Conservation (phyloP, 2,888 invertebrate species). For the Polyploca ridens region DNA sequence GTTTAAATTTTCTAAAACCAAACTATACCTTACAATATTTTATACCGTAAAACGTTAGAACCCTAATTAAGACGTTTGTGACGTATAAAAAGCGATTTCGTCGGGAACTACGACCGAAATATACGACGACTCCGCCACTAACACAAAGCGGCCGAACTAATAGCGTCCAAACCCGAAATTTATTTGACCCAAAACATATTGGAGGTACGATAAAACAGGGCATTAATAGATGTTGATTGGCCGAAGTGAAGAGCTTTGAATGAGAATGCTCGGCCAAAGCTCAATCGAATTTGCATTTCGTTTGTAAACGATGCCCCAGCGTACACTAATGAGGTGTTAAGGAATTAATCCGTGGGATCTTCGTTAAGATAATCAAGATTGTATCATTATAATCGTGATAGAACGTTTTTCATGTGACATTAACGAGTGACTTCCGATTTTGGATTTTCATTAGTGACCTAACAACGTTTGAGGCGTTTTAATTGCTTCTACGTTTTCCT, state of each 20-base stretch:
- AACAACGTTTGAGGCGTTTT: constrained; percentile 34
- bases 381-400: constrained; percentile 61
- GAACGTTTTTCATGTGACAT: constrained; percentile 52
- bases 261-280: constrained; percentile 69
- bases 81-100: constrained; percentile 60
- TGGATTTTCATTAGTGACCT: constrained; percentile 43
- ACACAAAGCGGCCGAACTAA: constrained; percentile 67
- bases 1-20: constrained; percentile 39
- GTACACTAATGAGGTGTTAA: constrained; percentile 80
- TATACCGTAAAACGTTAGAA: constrained; percentile 59
- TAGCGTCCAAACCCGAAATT: constrained; percentile 60
- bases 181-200: constrained; percentile 62
- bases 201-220: constrained; percentile 54
- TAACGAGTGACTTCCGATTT: constrained; percentile 70
- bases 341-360: constrained; percentile 75
- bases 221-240: constrained; percentile 70
- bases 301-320: constrained; percentile 65
- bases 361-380: constrained; percentile 65
- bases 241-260: constrained; percentile 52
- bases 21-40: constrained; percentile 59
- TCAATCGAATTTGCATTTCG: constrained; percentile 77
- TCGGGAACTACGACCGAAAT: constrained; percentile 59
- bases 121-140: constrained; percentile 55
- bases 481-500: constrained; percentile 47
- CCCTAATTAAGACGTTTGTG: constrained; percentile 75